Evolutionary conservation across 2,113 vertebrate genomes (phyloP).

Genomic region (Lota lota): DNA sequence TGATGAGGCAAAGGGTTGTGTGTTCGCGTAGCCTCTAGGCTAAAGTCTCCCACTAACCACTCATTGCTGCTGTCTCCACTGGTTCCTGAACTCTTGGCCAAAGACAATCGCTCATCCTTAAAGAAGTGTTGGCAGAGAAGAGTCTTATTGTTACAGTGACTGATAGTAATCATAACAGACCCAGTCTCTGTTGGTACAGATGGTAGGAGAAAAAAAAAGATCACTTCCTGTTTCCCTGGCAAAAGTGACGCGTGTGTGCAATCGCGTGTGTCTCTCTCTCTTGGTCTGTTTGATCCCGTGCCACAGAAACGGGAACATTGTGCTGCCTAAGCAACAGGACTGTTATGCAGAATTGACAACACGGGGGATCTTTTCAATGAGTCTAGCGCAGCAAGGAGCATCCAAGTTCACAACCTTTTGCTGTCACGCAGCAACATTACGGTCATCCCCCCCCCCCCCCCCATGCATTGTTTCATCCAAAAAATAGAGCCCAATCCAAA

Average conservation of each 20-base stretch:
- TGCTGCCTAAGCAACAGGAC: neutral
- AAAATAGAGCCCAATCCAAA: too few species aligned
- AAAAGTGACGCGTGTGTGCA: neutral
- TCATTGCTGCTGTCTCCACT: neutral
- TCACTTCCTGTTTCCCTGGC: neutral
- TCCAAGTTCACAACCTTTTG: neutral
- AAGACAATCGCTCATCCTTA: neutral
- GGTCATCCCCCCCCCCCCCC: too few species aligned
- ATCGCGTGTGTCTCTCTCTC: neutral
- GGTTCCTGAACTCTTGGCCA: slow-evolving; percentile 1
- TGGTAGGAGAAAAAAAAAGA: neutral
- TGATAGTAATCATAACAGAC: neutral
- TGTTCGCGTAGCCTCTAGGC: neutral
- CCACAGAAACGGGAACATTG: too few species aligned
- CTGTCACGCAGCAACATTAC: too few species aligned
- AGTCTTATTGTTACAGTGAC: slow-evolving; percentile 1
- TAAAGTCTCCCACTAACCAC: neutral
- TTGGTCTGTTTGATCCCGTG: neutral
- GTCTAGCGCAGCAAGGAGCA: neutral
- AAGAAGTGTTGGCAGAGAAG: neutral
- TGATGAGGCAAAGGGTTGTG: neutral
- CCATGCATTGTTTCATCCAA: too few species aligned
- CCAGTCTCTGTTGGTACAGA: neutral
- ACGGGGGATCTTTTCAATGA: neutral
- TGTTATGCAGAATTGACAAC: neutral